phyloP scores from a whole-genome alignment of 1,140 invertebrate species.

The Parapsyche elsis region DNA sequence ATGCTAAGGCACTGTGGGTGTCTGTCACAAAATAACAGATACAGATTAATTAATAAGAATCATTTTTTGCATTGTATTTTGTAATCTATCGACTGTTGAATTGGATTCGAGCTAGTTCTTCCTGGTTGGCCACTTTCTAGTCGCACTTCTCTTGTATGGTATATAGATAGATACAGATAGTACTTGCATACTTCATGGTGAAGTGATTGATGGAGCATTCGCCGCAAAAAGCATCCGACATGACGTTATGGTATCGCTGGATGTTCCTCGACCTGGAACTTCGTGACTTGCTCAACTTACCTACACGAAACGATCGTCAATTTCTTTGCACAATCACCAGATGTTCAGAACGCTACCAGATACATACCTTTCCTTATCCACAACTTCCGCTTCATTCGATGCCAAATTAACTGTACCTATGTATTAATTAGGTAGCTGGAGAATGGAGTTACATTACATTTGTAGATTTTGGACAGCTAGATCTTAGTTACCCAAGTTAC shows the following conservation, averaged over 20 bases:
- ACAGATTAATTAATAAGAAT: not conserved
- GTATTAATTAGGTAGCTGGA: no score
- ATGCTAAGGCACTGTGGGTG: no score
- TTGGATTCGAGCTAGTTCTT: not conserved
- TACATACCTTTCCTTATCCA: not conserved
- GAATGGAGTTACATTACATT: no score
- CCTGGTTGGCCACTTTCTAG: slow-evolving; percentile 21
- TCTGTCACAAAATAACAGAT: not conserved
- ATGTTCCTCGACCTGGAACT: slow-evolving; percentile 13
- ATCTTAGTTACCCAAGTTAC: no score
- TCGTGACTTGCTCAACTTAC: slow-evolving; percentile 19
- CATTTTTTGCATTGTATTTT: not conserved
- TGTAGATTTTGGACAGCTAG: no score
- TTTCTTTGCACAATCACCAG: slow-evolving; percentile 27
- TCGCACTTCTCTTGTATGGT: no score
- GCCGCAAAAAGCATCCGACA: not conserved
- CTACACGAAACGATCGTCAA: slow-evolving; percentile 20
- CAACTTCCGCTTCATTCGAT: not conserved
- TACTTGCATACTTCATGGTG: not conserved
- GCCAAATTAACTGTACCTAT: no score
- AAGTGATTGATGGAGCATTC: slow-evolving; percentile 12
- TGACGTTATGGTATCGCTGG: slow-evolving; percentile 29
- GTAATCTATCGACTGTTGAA: not conserved
- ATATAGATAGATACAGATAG: no score
- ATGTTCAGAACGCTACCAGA: slow-evolving; percentile 8